Base-by-base conservation (phyloP, 1,140 invertebrate genomes). In the Pristionchus pacificus region DNA sequence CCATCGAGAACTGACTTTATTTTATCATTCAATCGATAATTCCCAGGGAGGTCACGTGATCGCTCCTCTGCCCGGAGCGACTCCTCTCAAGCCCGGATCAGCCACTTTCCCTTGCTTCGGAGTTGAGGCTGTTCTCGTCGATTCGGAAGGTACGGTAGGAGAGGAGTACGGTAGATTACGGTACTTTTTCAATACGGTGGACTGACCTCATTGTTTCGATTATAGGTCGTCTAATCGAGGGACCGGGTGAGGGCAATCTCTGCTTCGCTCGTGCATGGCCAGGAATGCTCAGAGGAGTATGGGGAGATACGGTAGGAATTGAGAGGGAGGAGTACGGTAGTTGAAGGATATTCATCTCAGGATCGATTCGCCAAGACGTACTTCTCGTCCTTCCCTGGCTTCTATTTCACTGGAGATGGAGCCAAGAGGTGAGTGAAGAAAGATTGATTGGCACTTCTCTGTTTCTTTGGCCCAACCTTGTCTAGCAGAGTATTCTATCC, bases 31-130 rank as follows among this genome's bases (percentile, higher is more conserved):
- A n/a, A n/a, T n/a, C n/a, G n/a, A n/a, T n/a, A n/a, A n/a, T n/a
- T n/a, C n/a, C n/a, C 71, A 86, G 85, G 86, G 86, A 60, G 86
- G 86, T 49, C 87, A 87, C 86, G 92, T 97, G 1, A 88, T 98
- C 1, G 96, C 95, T 58, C 92, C 94, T 31, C 85, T 98, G 30
- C 96, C 96, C 29, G 94, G 93, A 32, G 92, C 91, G 15, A 97
- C 93, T 19, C 91, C 92, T 3, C 92, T 93, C 88, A 98, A 98
- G 87, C 95, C 95, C 2, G 95, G 95, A 65, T 92, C 94, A 69
- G 94, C 94, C 74, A 90, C 91, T 14, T 93, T 94, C 77, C 95
- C 95, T 72, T 97, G 97, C 88, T 98, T 97, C 85, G 95, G 95
- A 1, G 92, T 98, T 1, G 87, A 92, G 72, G 92, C 95, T 6